Conservation (phyloP, 2,113 vertebrate species). For the Eonycteris spelaea region DNA sequence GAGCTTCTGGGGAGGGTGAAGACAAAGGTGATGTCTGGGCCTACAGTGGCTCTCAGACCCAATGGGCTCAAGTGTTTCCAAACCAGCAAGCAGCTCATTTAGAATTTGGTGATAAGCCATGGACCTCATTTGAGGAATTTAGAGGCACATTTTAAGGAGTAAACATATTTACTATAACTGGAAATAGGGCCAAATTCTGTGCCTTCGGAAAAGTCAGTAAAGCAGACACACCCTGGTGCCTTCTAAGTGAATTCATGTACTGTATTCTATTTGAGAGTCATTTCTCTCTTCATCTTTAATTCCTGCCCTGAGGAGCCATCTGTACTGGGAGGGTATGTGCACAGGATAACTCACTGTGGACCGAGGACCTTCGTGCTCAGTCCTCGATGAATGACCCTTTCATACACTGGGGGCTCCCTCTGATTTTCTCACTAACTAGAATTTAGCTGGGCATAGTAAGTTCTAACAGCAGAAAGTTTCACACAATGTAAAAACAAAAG, state of each 20-base stretch:
- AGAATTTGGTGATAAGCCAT: slow-evolving; percentile 8
- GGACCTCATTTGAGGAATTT: not conserved
- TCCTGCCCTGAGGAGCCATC: slow-evolving; percentile 69
- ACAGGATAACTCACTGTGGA: slow-evolving; percentile 44
- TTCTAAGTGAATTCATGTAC: slow-evolving; percentile 75
- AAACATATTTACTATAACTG: slow-evolving; percentile 39
- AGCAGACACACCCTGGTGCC: slow-evolving; percentile 62
- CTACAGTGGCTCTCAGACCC: not conserved
- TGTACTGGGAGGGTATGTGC: slow-evolving; percentile 51
- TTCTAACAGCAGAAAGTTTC: not conserved
- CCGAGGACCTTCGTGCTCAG: not conserved
- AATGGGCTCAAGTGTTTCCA: not conserved
- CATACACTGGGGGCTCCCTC: slow-evolving; percentile 25
- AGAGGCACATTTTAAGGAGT: slow-evolving; percentile 32
- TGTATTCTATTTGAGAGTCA: slow-evolving; percentile 52
- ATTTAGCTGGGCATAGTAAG: not conserved
- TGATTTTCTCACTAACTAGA: not conserved
- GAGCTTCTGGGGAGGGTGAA: not conserved
- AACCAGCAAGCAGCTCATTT: not conserved
- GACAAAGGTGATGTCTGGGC: not conserved
- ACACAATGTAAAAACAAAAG: not conserved
- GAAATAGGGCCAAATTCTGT: slow-evolving; percentile 48
- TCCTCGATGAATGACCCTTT: slow-evolving; percentile 66
- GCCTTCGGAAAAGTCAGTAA: slow-evolving; percentile 56
- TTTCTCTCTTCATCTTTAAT: slow-evolving; percentile 47